Conservation (phyloP, 2,797 vertebrate genomes). For the Xenopus petersii region DNA sequence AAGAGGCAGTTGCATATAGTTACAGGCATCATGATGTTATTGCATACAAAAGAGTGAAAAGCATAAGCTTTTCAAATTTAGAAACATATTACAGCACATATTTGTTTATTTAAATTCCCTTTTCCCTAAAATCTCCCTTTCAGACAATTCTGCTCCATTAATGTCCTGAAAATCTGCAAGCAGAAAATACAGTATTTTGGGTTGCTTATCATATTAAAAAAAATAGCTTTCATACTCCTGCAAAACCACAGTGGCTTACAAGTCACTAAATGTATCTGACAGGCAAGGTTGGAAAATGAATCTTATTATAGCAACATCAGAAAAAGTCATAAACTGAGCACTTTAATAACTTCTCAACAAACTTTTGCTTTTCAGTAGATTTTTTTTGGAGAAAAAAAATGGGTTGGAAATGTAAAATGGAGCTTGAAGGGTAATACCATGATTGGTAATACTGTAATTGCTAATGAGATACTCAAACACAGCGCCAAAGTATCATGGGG, state of each 20-base stretch:
- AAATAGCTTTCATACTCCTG: neutral
- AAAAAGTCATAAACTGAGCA: constrained; percentile 33
- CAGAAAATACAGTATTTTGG: too few species aligned
- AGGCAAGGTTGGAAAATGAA: constrained; percentile 36
- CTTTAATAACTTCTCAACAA: constrained; percentile 43
- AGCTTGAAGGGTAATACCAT: constrained; percentile 45
- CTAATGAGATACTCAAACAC: constrained; percentile 44
- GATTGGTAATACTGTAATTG: constrained; percentile 45
- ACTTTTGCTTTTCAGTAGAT: constrained; percentile 32
- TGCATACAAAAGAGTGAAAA: too few species aligned
- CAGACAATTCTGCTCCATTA: too few species aligned
- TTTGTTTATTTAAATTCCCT: too few species aligned
- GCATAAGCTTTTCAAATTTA: too few species aligned
- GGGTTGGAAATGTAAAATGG: constrained; percentile 41
- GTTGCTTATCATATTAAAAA: too few species aligned
- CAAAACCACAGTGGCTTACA: constrained; percentile 22
- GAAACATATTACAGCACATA: too few species aligned
- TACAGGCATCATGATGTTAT: too few species aligned
- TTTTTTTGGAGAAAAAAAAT: constrained; percentile 26
- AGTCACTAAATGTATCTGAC: constrained; percentile 21
- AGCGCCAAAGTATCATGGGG: constrained; percentile 29
- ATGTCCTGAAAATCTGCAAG: too few species aligned
- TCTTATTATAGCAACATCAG: constrained; percentile 41
- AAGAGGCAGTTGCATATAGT: too few species aligned
- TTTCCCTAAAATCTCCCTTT: too few species aligned